Conservation (phyloP, 2,797 vertebrate species). For the Enteromius radiatus region DNA sequence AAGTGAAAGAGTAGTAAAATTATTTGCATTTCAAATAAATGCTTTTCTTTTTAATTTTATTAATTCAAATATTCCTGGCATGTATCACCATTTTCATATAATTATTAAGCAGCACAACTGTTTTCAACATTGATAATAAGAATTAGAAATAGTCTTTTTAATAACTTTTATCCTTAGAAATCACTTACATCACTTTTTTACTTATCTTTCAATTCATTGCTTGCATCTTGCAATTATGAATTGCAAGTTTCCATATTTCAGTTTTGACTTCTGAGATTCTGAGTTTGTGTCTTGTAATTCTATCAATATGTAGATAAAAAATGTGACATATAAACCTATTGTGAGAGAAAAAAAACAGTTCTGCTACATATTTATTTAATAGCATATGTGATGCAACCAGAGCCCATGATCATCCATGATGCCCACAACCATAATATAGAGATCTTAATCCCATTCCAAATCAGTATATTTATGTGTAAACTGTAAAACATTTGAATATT, state of each 20-base stretch:
- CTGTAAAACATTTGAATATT: neutral
- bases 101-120: neutral
- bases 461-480: neutral
- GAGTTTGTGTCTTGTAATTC: neutral
- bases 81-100: neutral
- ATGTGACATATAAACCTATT: too few species aligned
- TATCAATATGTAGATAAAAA: neutral
- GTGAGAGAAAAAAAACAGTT: too few species aligned
- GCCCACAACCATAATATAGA: neutral
- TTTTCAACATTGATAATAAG: neutral
- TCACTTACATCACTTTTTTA: neutral
- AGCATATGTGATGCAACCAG: neutral
- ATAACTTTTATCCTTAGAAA: neutral
- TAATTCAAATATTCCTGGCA: neutral
- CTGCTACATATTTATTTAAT: neutral
- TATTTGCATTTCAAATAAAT: neutral
- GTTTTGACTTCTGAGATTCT: neutral
- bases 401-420: neutral
- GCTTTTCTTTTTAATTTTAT: neutral
- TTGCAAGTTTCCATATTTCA: too few species aligned
- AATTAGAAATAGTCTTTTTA: neutral
- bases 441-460: slow-evolving; percentile 7
- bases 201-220: neutral
- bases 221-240: neutral
- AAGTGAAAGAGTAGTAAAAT: neutral